Evolutionary conservation across 1,140 invertebrate genomes (phyloP), one percentile per base, ranked within the genome.

Genomic region (Diorhabda elongata): DNA sequence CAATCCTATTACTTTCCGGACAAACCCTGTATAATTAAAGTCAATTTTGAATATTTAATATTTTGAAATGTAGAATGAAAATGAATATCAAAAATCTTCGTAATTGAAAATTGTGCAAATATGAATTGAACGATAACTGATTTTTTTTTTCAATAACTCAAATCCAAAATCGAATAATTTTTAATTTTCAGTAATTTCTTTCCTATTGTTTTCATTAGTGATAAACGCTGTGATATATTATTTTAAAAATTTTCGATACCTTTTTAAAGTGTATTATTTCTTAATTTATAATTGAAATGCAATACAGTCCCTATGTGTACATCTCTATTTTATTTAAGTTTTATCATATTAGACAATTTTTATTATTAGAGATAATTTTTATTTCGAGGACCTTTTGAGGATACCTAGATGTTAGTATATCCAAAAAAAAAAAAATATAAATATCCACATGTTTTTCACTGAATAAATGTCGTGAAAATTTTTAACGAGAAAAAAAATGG

Each of bases 361-460:
- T 52, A 52, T 52, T 52, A 52, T 52, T 52, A 52, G 6, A 26
- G 26, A 26, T 26, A 26, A 26, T 26, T 26, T 26, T 8, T 52
- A 52, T 52, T 52, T 52, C 47, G 47, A n/a, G 47, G 47, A 52
- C 47, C 47, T n/a, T n/a, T 8, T 26, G 6, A 52, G 47, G 47
- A 52, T 52, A 52, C 26, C 26, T 52, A 52, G 47, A 52, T n/a
- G 47, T 52, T 26, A 52, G 47, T 52, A 52, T 52, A 52, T 52
- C 47, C 47, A 52, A n/a, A 52, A 52, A 52, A 26, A 26, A 11
- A 11, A 11, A 6, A 52, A 6, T 52, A 8, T 52, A 8, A 2
- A 52, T 52, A 52, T 52, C 47, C 47, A 52, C 47, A 52, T 52
- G 47, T 52, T 52, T 52, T 52, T 52, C 47, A 52, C 47, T 52